Evolutionary conservation across 1,140 invertebrate species (phyloP).

Genomic region (Psix sp.): DNA sequence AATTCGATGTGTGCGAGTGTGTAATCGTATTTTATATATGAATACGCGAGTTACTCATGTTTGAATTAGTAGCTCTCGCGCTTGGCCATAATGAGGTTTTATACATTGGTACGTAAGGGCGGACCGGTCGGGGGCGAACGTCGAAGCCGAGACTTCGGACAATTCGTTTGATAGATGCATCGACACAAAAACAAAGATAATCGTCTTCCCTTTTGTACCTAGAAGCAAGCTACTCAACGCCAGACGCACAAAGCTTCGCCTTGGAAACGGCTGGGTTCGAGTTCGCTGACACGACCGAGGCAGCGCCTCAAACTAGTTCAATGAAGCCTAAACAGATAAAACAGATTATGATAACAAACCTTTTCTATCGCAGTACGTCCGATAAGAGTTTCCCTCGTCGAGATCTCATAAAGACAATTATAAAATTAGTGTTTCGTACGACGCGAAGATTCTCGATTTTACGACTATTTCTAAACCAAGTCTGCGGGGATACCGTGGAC

Average conservation of each 20-base stretch:
- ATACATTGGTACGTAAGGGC: conserved; percentile 73
- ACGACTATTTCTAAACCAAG: conserved; percentile 25
- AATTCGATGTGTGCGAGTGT: conserved; percentile 45
- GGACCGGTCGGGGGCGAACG: conserved; percentile 16
- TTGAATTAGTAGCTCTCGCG: conserved; percentile 65
- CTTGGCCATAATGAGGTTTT: conserved; percentile 72
- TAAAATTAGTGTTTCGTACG: conserved; percentile 59
- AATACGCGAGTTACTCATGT: conserved; percentile 40
- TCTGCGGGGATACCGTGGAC: conserved; percentile 1
- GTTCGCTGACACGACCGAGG: conserved; percentile 11
- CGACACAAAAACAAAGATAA: neutral
- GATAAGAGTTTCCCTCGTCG: conserved; percentile 59
- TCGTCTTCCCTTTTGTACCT: conserved; percentile 25
- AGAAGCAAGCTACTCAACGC: neutral
- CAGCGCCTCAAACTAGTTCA: conserved; percentile 44
- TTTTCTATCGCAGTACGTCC: conserved; percentile 62
- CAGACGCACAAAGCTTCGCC: conserved; percentile 12
- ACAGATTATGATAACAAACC: conserved; percentile 37
- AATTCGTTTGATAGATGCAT: neutral
- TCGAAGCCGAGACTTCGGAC: neutral
- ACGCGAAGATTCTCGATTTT: conserved; percentile 37
- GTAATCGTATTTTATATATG: conserved; percentile 62
- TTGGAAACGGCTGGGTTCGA: conserved; percentile 13
- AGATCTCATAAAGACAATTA: conserved; percentile 54
- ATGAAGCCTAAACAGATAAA: conserved; percentile 54